Percentiles rank a stretch among this genome's conserved stretches.
Conservation (phyloP, 2,113 vertebrate species). For the Gulo gulo region DNA sequence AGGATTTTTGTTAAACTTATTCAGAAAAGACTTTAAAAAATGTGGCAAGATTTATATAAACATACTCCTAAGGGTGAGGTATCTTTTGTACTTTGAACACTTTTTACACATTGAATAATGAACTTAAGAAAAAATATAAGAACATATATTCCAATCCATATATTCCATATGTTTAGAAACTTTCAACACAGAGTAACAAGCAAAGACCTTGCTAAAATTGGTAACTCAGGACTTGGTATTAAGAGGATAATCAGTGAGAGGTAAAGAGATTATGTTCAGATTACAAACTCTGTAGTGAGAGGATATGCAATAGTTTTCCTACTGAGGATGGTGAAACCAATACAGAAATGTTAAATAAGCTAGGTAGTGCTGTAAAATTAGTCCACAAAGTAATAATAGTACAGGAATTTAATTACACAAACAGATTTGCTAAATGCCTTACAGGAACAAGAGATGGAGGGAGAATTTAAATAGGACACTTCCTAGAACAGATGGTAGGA, state of each 20-base stretch:
- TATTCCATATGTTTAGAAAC: background rate
- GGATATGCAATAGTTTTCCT: background rate
- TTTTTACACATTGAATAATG: background rate
- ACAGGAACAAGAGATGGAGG: conserved; percentile 53
- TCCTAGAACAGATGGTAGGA: conserved; percentile 56
- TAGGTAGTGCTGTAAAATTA: conserved; percentile 60
- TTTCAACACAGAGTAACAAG: background rate
- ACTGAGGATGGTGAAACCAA: background rate
- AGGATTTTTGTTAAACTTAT: background rate
- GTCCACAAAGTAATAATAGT: conserved; percentile 64
- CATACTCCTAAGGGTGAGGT: background rate
- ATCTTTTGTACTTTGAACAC: background rate
- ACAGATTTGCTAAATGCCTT: conserved; percentile 73
- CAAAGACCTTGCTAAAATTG: conserved; percentile 3
- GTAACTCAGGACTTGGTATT: background rate
- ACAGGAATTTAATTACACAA: conserved; percentile 71
- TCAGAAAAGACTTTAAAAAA: background rate
- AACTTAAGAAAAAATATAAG: background rate
- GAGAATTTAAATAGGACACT: conserved; percentile 69
- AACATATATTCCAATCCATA: background rate
- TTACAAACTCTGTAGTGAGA: background rate
- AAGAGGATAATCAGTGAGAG: background rate
- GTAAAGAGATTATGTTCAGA: background rate
- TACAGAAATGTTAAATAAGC: conserved; percentile 63
- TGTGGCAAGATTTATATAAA: background rate